Evolutionary conservation across 2,888 invertebrate species (phyloP).

Genomic region (Pediacus dermestoides): DNA sequence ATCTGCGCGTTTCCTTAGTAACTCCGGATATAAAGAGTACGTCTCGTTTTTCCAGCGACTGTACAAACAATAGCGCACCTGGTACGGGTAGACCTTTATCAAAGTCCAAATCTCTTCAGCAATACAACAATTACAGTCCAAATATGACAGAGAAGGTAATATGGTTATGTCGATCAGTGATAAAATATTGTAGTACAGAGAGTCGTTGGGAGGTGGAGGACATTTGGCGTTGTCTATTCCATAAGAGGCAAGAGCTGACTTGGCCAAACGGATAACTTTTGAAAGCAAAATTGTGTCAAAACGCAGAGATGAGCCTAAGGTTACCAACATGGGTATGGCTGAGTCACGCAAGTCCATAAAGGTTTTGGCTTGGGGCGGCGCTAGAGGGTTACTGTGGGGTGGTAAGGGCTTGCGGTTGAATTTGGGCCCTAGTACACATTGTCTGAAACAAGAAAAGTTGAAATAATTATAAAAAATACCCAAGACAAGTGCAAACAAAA

Average conservation of each 20-base stretch:
- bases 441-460: slow-evolving; percentile 54
- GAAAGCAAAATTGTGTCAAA: slow-evolving; percentile 86
- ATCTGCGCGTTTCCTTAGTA: slow-evolving; percentile 81
- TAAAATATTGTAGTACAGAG: slow-evolving; percentile 77
- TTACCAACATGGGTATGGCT: slow-evolving; percentile 80
- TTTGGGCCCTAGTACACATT: slow-evolving; percentile 70
- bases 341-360: slow-evolving; percentile 70
- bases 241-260: slow-evolving; percentile 41
- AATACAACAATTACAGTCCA: slow-evolving; percentile 93
- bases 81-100: slow-evolving; percentile 81
- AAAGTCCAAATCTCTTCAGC: slow-evolving; percentile 95
- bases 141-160: slow-evolving; percentile 84
- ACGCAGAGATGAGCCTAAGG: slow-evolving; percentile 84
- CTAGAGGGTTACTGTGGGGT: slow-evolving; percentile 55
- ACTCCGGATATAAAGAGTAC: slow-evolving; percentile 73
- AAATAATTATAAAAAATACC: slow-evolving; percentile 1
- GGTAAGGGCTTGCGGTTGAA: slow-evolving; percentile 59
- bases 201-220: slow-evolving; percentile 47
- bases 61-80: slow-evolving; percentile 79
- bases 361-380: slow-evolving; percentile 64
- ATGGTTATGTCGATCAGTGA: slow-evolving; percentile 85
- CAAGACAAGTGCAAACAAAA: too few species aligned
- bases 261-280: slow-evolving; percentile 66
- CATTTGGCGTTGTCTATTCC: slow-evolving; percentile 39
- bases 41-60: slow-evolving; percentile 95